Conservation (phyloP, 2,888 invertebrate genomes). For the Drosophila cracens region DNA sequence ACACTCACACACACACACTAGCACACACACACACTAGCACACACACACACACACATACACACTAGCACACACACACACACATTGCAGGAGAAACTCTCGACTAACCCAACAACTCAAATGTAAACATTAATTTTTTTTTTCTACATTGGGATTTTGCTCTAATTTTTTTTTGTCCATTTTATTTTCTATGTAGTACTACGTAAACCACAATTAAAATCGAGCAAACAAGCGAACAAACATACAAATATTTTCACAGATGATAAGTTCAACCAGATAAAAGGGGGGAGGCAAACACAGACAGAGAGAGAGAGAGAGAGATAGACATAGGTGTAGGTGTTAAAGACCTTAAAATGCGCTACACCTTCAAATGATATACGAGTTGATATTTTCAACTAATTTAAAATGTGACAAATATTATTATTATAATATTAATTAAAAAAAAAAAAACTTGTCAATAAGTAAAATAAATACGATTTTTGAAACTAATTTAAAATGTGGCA, state of each 20-base stretch:
- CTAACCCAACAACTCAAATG: constrained; percentile 42
- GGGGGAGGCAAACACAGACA: constrained; percentile 3
- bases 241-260: constrained; percentile 82
- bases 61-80: constrained; percentile 6
- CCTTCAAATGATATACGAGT: constrained; percentile 50
- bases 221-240: constrained; percentile 69
- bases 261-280: constrained; percentile 60
- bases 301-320: constrained; percentile 1
- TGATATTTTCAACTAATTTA: neutral
- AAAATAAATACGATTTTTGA: neutral
- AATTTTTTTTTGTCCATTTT: constrained; percentile 57
- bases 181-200: constrained; percentile 55
- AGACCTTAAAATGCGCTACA: constrained; percentile 69
- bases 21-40: constrained; percentile 4
- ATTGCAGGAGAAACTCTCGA: constrained; percentile 14
- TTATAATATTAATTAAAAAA: neutral
- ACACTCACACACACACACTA: constrained; percentile 32
- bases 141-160: constrained; percentile 77
- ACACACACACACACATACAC: constrained; percentile 10
- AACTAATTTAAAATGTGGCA: neutral
- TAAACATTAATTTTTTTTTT: constrained; percentile 59
- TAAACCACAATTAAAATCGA: constrained; percentile 76
- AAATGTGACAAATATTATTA: neutral
- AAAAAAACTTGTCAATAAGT: neutral
- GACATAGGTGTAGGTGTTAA: constrained; percentile 67